These are phyloP conservation scores for Zoroaster sp. DNA, from an alignment of 53 echinoderm and acorn worm genomes.

Conservation along the genomic window DNA sequence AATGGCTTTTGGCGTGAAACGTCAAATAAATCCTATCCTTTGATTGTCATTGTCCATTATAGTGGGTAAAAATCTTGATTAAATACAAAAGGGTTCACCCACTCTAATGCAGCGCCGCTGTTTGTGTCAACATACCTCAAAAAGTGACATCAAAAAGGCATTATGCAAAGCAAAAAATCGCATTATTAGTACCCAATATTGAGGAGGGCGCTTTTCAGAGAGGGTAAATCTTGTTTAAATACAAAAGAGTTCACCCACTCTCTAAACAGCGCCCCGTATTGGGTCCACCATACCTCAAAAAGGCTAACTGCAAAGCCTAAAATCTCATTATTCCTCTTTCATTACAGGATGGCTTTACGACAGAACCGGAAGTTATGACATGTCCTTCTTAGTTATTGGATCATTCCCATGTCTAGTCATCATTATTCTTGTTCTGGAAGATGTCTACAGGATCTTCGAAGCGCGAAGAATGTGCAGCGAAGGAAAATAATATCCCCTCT, in stretches of 20 bases:
- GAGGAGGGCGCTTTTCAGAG: too few relatives aligned
- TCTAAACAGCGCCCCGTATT: neutral
- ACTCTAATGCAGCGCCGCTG: too few relatives aligned
- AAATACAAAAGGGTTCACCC: too few relatives aligned
- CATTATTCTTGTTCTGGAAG: neutral
- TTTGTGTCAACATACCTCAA: too few relatives aligned
- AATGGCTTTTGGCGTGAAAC: too few relatives aligned
- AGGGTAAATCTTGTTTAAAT: too few relatives aligned
- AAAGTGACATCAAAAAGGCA: too few relatives aligned
- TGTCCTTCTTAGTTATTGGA: slow-evolving; percentile 14
- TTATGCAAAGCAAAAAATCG: neutral
- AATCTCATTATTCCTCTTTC: neutral
- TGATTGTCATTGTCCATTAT: too few relatives aligned
- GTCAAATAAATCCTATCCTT: too few relatives aligned
- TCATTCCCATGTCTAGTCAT: neutral
- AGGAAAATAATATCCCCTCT: too few relatives aligned
- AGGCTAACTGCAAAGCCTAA: neutral
- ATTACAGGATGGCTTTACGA: slow-evolving; percentile 16
- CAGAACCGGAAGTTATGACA: slow-evolving; percentile 11
- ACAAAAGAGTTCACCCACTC: too few relatives aligned
- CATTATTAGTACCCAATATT: neutral
- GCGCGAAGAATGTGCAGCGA: too few relatives aligned
- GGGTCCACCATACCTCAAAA: neutral
- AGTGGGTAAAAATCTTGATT: neutral
- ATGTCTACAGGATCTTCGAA: neutral